phyloP scores from a whole-genome alignment of 2,113 vertebrate species.

The Platysteira castanea region DNA sequence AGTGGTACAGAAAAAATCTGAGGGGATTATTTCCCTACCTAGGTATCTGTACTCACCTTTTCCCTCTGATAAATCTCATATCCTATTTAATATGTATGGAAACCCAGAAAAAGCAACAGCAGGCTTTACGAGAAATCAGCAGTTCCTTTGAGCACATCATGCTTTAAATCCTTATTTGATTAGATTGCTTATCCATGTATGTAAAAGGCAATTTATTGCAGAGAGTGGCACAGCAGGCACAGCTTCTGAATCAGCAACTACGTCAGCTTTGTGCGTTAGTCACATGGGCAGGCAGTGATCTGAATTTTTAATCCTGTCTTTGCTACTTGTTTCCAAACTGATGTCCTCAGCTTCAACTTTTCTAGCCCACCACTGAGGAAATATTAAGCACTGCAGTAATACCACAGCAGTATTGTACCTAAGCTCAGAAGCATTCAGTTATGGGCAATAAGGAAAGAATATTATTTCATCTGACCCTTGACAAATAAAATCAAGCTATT shows the following conservation, averaged over 20 bases:
- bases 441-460: neutral
- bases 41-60: neutral
- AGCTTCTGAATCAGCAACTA: neutral
- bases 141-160: neutral
- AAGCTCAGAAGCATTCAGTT: neutral
- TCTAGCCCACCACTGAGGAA: neutral
- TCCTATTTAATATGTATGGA: neutral
- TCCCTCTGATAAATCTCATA: neutral
- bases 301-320: slow-evolving; percentile 27
- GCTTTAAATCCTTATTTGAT: slow-evolving; percentile 38
- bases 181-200: slow-evolving; percentile 25
- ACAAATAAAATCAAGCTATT: neutral
- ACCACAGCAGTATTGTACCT: neutral
- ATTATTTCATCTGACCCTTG: neutral
- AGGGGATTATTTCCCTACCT: neutral
- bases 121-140: neutral
- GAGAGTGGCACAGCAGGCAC: neutral
- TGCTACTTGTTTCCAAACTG: neutral
- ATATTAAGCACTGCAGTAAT: neutral
- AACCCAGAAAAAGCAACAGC: neutral
- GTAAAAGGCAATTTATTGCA: slow-evolving; percentile 18
- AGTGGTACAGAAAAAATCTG: neutral
- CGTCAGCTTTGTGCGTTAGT: neutral
- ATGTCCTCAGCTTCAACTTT: neutral
- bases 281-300: neutral